Percentiles rank a stretch among this genome's conserved stretches.
These are phyloP conservation scores for Piprites chloris DNA, from an alignment of 2,113 vertebrate genomes.

Conservation along the genomic window DNA sequence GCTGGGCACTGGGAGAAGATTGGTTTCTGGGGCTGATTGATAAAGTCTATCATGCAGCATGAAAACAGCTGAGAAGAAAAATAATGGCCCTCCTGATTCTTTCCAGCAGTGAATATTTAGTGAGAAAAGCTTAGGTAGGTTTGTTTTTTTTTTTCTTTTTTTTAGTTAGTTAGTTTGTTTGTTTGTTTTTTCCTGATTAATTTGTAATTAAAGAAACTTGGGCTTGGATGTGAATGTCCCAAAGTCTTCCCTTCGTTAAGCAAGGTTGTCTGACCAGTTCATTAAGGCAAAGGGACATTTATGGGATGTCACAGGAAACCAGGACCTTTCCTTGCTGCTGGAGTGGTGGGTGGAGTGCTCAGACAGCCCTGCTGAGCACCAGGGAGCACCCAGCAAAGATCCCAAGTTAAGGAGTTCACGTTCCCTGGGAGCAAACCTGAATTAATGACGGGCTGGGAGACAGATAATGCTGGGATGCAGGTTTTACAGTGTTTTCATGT, in stretches of 20 bases:
- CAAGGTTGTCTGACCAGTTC: neutral
- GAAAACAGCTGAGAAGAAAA: conserved; percentile 36
- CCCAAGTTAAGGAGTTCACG: neutral
- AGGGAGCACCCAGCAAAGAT: neutral
- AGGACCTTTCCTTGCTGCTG: neutral
- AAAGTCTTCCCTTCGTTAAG: neutral
- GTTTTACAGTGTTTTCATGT: conserved; percentile 22
- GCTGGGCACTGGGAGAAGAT: conserved; percentile 19
- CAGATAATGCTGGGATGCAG: neutral
- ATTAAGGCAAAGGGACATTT: neutral
- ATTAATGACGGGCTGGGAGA: neutral
- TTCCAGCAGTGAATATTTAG: neutral
- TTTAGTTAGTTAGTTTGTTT: too few species aligned
- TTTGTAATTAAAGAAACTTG: neutral
- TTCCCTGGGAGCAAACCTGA: neutral
- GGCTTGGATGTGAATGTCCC: neutral
- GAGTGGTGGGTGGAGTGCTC: neutral
- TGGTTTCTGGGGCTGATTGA: conserved; percentile 47
- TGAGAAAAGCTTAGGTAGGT: neutral
- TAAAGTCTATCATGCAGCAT: conserved; percentile 45
- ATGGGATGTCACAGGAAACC: neutral
- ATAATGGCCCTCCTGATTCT: neutral
- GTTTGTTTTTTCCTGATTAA: neutral
- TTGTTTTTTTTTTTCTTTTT: too few species aligned
- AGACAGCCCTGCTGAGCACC: neutral